A percentile compares a stretch with the other conserved stretches of the same genome.
These are phyloP conservation scores for Hippopotamus amphibius DNA, from an alignment of 2,113 vertebrate genomes.

Conservation along the genomic window DNA sequence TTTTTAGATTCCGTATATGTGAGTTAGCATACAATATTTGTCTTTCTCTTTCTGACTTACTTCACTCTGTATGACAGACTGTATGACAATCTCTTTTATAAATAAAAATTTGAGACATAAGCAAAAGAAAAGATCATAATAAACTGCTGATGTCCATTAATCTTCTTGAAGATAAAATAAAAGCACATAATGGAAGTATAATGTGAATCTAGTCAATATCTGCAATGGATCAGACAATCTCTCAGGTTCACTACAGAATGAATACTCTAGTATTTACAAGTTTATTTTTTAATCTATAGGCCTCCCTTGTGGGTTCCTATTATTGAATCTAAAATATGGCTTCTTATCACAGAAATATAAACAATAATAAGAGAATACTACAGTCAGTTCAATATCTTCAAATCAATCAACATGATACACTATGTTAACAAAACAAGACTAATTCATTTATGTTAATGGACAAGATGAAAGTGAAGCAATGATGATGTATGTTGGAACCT, in stretches of 20 bases:
- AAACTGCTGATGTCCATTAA: background rate
- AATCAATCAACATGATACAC: background rate
- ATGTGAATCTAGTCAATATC: background rate
- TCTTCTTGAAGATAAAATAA: conserved; percentile 29
- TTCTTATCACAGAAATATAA: background rate
- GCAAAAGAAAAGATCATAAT: background rate
- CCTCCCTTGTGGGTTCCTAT: background rate
- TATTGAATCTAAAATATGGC: background rate
- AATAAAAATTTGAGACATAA: background rate
- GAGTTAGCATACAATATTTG: too few relatives aligned
- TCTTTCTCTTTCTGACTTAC: too few relatives aligned
- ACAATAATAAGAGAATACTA: background rate
- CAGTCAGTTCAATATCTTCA: background rate
- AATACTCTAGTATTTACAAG: background rate
- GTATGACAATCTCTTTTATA: background rate
- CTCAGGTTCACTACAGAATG: background rate
- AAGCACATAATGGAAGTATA: background rate
- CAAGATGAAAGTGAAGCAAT: conserved; percentile 17
- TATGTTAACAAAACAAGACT: background rate
- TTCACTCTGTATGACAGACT: too few relatives aligned
- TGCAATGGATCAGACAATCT: background rate
- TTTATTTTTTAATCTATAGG: background rate
- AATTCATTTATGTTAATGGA: background rate
- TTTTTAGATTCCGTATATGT: too few relatives aligned
- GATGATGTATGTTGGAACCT: conserved; percentile 5